Evolutionary conservation across 2,888 invertebrate genomes (phyloP).

Genomic region (Aproaerema taeniolella): DNA sequence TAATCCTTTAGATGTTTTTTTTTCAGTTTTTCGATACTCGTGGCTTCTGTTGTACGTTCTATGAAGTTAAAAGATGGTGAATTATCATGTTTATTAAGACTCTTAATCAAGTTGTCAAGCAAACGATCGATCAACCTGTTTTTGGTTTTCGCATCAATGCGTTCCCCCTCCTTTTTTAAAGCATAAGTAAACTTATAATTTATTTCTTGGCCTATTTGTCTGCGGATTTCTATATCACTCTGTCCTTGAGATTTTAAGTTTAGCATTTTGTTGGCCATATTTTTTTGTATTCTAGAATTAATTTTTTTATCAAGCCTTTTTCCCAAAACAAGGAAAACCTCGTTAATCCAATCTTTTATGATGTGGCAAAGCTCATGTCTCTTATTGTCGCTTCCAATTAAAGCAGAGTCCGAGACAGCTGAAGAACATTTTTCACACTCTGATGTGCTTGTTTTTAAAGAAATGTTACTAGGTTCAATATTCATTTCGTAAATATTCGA

Average conservation of each 20-base stretch:
- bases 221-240: neutral
- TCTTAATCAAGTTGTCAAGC: too few relatives aligned
- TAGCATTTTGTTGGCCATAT: conserved; percentile 15
- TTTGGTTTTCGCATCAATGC: conserved; percentile 1
- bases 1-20: too few relatives aligned
- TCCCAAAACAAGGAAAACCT: neutral
- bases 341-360: neutral
- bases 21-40: too few relatives aligned
- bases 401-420: neutral
- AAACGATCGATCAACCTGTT: conserved; percentile 8
- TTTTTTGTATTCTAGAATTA: conserved; percentile 9
- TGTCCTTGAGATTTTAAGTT: neutral
- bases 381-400: neutral
- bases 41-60: too few relatives aligned
- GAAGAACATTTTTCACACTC: neutral
- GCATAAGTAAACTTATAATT: neutral
- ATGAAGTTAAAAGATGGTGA: too few relatives aligned
- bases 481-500: too few relatives aligned
- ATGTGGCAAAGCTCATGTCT: too few relatives aligned
- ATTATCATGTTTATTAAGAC: too few relatives aligned
- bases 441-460: neutral
- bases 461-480: neutral
- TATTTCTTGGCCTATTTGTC: neutral
- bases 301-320: neutral
- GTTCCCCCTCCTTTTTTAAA: too few relatives aligned